Percentiles rank a stretch among this genome's conserved stretches.
These are phyloP conservation scores for Pelagia noctiluca DNA, from an alignment of 30 jellyfish, hydroid and myxozoan species.

Conservation along the genomic window DNA sequence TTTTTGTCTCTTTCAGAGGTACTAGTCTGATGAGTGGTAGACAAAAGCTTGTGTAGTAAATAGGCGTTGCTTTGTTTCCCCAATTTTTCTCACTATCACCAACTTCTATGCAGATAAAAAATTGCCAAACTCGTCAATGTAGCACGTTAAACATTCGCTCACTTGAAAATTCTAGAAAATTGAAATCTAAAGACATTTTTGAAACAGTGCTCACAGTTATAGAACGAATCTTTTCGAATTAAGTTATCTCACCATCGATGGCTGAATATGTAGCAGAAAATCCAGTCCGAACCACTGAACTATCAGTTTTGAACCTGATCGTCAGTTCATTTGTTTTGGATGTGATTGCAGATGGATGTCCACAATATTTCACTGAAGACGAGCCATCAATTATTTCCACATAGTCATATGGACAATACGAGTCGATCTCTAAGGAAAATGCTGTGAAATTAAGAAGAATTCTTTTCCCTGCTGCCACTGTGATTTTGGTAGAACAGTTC, in stretches of 20 bases:
- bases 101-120: no score
- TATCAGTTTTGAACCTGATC: constrained; percentile 50
- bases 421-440: constrained; percentile 45
- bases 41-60: no score
- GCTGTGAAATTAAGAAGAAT: constrained; percentile 30
- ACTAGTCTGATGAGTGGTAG: no score
- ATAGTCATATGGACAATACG: constrained; percentile 47
- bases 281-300: constrained; percentile 41
- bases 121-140: no score
- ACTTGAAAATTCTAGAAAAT: no score
- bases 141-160: no score
- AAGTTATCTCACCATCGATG: background rate
- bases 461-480: constrained; percentile 58
- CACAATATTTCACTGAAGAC: constrained; percentile 40
- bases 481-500: constrained; percentile 52
- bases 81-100: no score
- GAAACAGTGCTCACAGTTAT: background rate
- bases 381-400: constrained; percentile 51
- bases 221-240: background rate
- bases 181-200: background rate
- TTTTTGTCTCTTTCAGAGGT: no score
- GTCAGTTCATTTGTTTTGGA: constrained; percentile 51
- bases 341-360: background rate
- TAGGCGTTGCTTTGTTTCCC: no score
- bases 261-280: constrained; percentile 26